Conservation (phyloP, 2,797 vertebrate species). For the Notolepis coatsorum region DNA sequence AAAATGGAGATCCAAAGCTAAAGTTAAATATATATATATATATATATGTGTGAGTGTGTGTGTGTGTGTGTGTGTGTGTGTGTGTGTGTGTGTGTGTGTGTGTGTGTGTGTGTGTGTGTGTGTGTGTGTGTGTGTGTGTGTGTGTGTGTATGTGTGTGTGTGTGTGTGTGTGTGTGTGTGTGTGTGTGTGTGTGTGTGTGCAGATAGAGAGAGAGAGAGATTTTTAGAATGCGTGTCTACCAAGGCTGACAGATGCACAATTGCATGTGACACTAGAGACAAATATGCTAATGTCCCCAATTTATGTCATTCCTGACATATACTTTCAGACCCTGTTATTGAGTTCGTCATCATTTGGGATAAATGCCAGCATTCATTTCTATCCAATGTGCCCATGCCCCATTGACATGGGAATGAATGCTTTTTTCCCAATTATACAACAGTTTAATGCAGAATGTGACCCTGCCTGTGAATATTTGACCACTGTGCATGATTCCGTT, state of each 20-base stretch:
- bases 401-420: constrained; percentile 70
- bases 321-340: constrained; percentile 52
- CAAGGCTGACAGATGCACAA: neutral
- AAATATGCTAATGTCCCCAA: constrained; percentile 22
- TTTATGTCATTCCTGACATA: constrained; percentile 38
- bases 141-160: too few relatives aligned
- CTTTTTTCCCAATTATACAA: constrained; percentile 76
- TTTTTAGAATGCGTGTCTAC: neutral
- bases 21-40: constrained; percentile 3
- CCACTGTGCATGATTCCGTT: constrained; percentile 69
- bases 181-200: too few relatives aligned
- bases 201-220: neutral
- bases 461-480: constrained; percentile 79
- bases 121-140: too few relatives aligned
- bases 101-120: too few relatives aligned
- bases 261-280: constrained; percentile 10
- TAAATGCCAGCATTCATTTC: constrained; percentile 69
- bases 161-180: too few relatives aligned
- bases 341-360: constrained; percentile 62
- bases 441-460: constrained; percentile 79
- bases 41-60: neutral
- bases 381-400: constrained; percentile 64
- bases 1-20: neutral
- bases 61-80: too few relatives aligned
- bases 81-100: too few relatives aligned